These are phyloP conservation scores for Diploptera punctata DNA, from an alignment of 2,888 invertebrate species.

Conservation along the genomic window DNA sequence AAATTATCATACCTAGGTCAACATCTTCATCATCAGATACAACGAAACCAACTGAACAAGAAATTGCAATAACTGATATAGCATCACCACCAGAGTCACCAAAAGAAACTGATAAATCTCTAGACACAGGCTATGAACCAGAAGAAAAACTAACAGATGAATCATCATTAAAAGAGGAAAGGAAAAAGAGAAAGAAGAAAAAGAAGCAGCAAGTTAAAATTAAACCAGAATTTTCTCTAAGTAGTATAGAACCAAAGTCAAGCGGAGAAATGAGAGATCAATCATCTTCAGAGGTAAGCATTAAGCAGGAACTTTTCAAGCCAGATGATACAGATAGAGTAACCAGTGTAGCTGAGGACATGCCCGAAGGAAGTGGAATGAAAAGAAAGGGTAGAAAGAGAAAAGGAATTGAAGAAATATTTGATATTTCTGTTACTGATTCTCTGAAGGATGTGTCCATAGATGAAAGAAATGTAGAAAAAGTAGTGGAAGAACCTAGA, in stretches of 20 bases:
- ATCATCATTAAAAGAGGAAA: slow-evolving; percentile 52
- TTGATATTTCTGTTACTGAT: slow-evolving; percentile 22
- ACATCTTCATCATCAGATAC: slow-evolving; percentile 63
- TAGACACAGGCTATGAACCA: slow-evolving; percentile 75
- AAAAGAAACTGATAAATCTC: slow-evolving; percentile 57
- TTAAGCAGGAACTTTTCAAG: not conserved
- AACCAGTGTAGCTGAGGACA: not conserved
- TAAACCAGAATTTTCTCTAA: slow-evolving; percentile 53
- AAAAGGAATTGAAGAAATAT: slow-evolving; percentile 46
- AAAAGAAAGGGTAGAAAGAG: not conserved
- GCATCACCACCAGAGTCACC: slow-evolving; percentile 49
- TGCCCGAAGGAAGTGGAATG: not conserved
- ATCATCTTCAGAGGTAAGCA: no score
- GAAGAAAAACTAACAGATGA: slow-evolving; percentile 69
- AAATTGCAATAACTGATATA: slow-evolving; percentile 48
- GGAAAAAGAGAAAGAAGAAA: slow-evolving; percentile 59
- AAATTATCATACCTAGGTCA: slow-evolving; percentile 59
- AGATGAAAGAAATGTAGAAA: slow-evolving; percentile 66
- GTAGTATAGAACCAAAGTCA: slow-evolving; percentile 2
- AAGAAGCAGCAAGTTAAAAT: slow-evolving; percentile 60
- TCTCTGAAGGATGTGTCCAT: slow-evolving; percentile 52
- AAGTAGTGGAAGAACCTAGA: slow-evolving; percentile 62
- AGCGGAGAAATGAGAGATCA: no score
- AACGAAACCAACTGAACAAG: slow-evolving; percentile 60
- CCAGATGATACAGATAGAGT: not conserved